Evolutionary conservation across 1,140 invertebrate species (phyloP).

Genomic region (Drosophila bocqueti): DNA sequence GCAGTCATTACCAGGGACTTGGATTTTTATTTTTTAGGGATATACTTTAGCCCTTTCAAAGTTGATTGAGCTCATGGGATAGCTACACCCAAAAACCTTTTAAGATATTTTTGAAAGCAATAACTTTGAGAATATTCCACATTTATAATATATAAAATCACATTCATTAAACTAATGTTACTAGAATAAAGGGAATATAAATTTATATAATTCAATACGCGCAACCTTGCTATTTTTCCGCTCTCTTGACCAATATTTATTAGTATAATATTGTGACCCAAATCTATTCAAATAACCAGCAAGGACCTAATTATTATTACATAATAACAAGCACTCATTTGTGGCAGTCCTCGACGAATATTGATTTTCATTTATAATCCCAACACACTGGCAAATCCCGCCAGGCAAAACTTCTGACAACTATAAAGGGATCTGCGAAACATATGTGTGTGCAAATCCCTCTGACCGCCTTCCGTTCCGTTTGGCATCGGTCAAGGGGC

Average conservation of each 20-base stretch:
- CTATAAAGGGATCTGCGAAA: conserved; percentile 16
- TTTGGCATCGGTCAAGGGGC: conserved; percentile 32
- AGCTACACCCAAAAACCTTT: too few species aligned
- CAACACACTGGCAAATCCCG: neutral
- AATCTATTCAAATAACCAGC: neutral
- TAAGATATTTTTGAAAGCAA: neutral
- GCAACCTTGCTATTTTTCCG: neutral
- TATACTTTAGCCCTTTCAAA: too few species aligned
- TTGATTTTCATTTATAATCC: conserved; percentile 16
- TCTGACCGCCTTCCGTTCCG: conserved; percentile 28
- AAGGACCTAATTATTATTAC: neutral
- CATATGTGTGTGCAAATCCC: conserved; percentile 18
- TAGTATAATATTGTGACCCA: neutral
- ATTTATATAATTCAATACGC: neutral
- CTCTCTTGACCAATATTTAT: neutral
- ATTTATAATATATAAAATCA: neutral
- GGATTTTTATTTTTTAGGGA: neutral
- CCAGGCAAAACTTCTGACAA: conserved; percentile 10
- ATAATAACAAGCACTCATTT: neutral
- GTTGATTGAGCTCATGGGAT: neutral
- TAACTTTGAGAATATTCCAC: neutral
- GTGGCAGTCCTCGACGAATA: neutral
- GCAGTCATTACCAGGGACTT: conserved; percentile 16
- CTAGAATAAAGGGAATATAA: neutral
- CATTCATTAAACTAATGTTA: too few species aligned